Percentiles rank a stretch among this genome's conserved stretches.
These are phyloP conservation scores for Drosophila melanosoma DNA, from an alignment of 2,888 invertebrate genomes.

Conservation along the genomic window DNA sequence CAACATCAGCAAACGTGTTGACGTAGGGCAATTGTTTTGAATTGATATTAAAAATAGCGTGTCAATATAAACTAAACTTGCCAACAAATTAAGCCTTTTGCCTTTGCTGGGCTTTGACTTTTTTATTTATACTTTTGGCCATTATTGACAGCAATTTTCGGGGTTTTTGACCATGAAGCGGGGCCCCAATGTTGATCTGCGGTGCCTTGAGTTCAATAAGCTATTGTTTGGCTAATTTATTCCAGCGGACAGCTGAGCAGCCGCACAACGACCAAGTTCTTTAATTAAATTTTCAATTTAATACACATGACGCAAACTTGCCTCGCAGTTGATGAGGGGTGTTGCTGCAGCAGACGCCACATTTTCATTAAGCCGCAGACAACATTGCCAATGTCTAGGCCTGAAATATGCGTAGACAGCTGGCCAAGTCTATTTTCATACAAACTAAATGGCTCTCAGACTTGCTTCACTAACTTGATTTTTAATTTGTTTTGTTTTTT, in stretches of 20 bases:
- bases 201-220: slow-evolving; percentile 69
- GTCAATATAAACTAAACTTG: slow-evolving; percentile 63
- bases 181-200: slow-evolving; percentile 18
- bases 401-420: slow-evolving; percentile 40
- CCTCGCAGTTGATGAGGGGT: slow-evolving; percentile 10
- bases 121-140: slow-evolving; percentile 22
- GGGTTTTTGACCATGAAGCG: slow-evolving; percentile 72
- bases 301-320: slow-evolving; percentile 60
- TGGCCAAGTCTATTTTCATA: slow-evolving; percentile 60
- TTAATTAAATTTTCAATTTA: slow-evolving; percentile 78
- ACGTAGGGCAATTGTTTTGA: slow-evolving; percentile 70
- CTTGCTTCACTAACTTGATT: slow-evolving; percentile 38
- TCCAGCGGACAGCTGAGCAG: slow-evolving; percentile 35
- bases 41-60: slow-evolving; percentile 68
- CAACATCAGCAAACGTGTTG: slow-evolving; percentile 44
- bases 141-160: slow-evolving; percentile 78
- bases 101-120: slow-evolving; percentile 38
- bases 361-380: slow-evolving; percentile 68
- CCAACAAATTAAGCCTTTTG: slow-evolving; percentile 74
- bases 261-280: slow-evolving; percentile 41
- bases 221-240: slow-evolving; percentile 74
- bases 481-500: slow-evolving; percentile 11
- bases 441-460: slow-evolving; percentile 62
- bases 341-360: slow-evolving; percentile 62
- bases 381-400: slow-evolving; percentile 42